phyloP scores from a whole-genome alignment of 2,797 vertebrate species.

The Meriones psammophilus region DNA sequence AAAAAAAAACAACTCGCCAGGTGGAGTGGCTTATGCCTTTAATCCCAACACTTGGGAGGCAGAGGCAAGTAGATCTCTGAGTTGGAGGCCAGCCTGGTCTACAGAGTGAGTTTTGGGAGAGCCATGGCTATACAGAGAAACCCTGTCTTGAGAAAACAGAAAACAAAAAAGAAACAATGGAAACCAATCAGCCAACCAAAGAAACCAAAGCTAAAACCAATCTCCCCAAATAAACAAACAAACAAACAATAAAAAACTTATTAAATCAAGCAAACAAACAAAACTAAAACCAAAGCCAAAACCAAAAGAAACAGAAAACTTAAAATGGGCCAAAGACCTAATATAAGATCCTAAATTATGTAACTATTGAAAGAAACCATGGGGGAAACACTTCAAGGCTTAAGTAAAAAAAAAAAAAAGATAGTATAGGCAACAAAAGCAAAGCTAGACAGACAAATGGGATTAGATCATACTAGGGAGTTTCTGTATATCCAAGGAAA shows the following conservation, averaged over 20 bases:
- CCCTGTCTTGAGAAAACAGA: background rate
- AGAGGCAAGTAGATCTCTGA: background rate
- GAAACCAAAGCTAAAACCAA: no score
- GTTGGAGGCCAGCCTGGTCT: background rate
- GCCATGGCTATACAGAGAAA: background rate
- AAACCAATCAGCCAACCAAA: no score
- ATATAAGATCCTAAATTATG: background rate
- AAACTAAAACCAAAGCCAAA: background rate
- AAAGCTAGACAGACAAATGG: background rate
- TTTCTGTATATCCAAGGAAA: background rate
- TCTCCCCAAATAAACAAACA: background rate
- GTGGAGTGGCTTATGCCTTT: no score
- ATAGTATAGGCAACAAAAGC: background rate
- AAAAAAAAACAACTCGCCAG: background rate
- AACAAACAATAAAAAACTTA: background rate
- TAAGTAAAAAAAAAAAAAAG: background rate
- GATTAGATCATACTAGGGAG: background rate
- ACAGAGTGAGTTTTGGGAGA: background rate
- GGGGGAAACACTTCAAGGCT: background rate
- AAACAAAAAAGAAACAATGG: no score
- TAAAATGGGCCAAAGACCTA: background rate
- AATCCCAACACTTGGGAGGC: background rate
- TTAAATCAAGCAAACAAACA: background rate
- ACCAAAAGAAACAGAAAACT: background rate
- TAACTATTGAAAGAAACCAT: background rate